Evolutionary conservation across 53 echinoderm and acorn worm genomes (phyloP).

Genomic region (Echinometra lucunter): DNA sequence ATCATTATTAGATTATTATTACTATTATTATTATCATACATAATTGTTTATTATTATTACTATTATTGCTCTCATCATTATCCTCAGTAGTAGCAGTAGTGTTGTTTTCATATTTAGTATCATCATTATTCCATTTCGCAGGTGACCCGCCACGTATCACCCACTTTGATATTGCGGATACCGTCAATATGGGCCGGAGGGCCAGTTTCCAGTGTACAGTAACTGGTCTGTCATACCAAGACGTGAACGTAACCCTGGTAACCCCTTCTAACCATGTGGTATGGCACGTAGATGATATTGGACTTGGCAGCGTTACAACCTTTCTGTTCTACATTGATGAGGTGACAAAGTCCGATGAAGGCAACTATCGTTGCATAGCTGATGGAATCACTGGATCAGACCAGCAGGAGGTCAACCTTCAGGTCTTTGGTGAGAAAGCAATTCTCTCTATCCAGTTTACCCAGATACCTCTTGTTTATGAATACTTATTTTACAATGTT

Average conservation of each 20-base stretch:
- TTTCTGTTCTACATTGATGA: slow-evolving; percentile 34
- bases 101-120: too few species aligned
- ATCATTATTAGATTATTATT: too few species aligned
- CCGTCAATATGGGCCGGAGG: slow-evolving; percentile 34
- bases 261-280: not conserved
- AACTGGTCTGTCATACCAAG: slow-evolving; percentile 57
- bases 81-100: too few species aligned
- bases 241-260: slow-evolving; percentile 59
- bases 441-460: not conserved
- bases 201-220: slow-evolving; percentile 68
- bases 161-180: slow-evolving; percentile 7
- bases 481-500: too few species aligned
- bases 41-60: too few species aligned
- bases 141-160: slow-evolving; percentile 74
- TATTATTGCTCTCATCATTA: too few species aligned
- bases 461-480: too few species aligned
- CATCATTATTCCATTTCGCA: too few species aligned
- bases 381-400: slow-evolving; percentile 72
- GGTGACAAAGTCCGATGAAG: slow-evolving; percentile 47
- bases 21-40: too few species aligned
- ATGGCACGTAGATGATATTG: not conserved
- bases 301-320: not conserved
- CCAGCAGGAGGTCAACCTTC: not conserved
- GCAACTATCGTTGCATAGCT: slow-evolving; percentile 78
- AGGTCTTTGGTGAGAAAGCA: not conserved